Evolutionary conservation across 2,888 invertebrate genomes (phyloP), one percentile per base, ranked within the genome.

Genomic region (Temnothorax unifasciatus): DNA sequence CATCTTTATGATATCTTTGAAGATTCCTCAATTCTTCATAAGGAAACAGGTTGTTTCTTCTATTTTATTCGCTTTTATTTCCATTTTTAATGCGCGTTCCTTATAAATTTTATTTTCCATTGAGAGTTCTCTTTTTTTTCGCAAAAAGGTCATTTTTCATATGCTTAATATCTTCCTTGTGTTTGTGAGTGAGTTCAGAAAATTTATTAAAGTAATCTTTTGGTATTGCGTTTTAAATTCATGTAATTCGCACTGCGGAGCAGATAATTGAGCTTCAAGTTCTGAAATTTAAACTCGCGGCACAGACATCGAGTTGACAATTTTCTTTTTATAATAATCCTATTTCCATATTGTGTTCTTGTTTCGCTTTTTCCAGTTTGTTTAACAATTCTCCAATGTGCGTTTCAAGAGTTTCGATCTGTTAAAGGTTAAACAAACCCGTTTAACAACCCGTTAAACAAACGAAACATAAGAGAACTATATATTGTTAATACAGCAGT

Each of bases 1-100:
- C 92, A 41, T 93, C 92, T 84, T 91, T 90, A 73, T 91, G 91
- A 59, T 91, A 88, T 75, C 87, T 89, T 83, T 92, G 90, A 11
- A 92, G 86, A 69, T 93, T 88, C 41, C 90, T 82, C 41, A 93
- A 85, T 84, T 93, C 89, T 73, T 89, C 15, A 75, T 74, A 25
- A 90, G 84, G 57, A 88, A 92, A 59, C 77, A 66, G 61, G 92
- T 92, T 4, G 87, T 90, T 50, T 90, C 89, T 5, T 85, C 76
- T 1, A 74, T 21, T 50, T 92, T 88, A 47, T 90, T 76, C 54
- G 88, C 84, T 77, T 90, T 90, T 3, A 66, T 66, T 50, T 92
- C 87, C 61, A 89, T 63, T 44, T 92, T 86, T 57, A 87, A 73
- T 83, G 91, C 89, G 29, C 82, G 34, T 57, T 84, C 75, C 9